These are phyloP conservation scores for Pseudococcus viburni DNA, from an alignment of 2,888 invertebrate species.

Conservation along the genomic window DNA sequence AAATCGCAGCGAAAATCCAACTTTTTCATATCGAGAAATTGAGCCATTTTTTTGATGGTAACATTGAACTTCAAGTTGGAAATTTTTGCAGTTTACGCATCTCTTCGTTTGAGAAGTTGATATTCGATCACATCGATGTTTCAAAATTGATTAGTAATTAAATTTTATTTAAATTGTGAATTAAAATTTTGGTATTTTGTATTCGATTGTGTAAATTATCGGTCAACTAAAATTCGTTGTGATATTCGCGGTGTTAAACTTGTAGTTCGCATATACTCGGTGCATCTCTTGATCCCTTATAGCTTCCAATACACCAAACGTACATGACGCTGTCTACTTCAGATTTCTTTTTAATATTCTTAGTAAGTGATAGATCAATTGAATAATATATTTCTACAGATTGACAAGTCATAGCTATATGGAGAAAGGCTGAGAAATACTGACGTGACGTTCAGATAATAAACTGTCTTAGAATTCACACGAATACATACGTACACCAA, in stretches of 20 bases:
- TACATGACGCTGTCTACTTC: slow-evolving; percentile 43
- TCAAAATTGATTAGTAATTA: slow-evolving; percentile 35
- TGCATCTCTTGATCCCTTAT: neutral
- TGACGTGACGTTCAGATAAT: neutral
- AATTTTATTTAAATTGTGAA: slow-evolving; percentile 12
- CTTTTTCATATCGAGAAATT: neutral
- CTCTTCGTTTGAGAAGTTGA: slow-evolving; percentile 42
- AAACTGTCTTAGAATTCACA: neutral
- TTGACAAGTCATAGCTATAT: neutral
- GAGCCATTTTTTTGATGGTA: neutral
- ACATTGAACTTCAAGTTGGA: slow-evolving; percentile 22
- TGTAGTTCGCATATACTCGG: neutral
- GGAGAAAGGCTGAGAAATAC: neutral
- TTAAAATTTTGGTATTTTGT: neutral
- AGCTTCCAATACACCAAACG: slow-evolving; percentile 14
- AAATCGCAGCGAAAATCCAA: neutral
- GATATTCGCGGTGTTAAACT: neutral
- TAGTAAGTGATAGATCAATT: neutral
- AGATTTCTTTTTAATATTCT: neutral
- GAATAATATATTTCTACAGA: neutral
- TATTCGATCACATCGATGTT: slow-evolving; percentile 42
- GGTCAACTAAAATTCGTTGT: slow-evolving; percentile 24
- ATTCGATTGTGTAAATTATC: slow-evolving; percentile 29
- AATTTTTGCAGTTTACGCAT: slow-evolving; percentile 54
- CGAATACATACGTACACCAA: neutral